Evolutionary conservation across 2,113 vertebrate genomes (phyloP), one percentile per base, ranked within the genome.

Genomic region (Psilopogon haemacephalus): DNA sequence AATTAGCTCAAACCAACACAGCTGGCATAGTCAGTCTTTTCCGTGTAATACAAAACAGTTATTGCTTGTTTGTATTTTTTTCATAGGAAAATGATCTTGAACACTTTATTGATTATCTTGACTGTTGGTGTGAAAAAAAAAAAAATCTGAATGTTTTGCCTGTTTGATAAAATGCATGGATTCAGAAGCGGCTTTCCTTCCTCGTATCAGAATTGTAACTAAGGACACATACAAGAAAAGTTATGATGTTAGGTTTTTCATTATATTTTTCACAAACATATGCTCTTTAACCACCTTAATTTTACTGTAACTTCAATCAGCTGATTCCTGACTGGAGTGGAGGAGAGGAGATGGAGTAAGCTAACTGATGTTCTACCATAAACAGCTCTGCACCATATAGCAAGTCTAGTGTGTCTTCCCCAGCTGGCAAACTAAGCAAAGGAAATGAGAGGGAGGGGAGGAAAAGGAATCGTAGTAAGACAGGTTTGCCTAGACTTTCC

Each of bases 341-440:
- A 18, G 21, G 12, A 12, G 9, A 1, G 2, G 1, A 3, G 8
- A 4, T 44, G 9, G 6, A 1, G 2, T 38, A 32, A 50, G 18
- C 40, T 50, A 24, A 23, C 46, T 30, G 17, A 5, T 30, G 7
- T 18, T 84, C 24, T 58, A 8, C 27, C 15, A 11, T 40, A 23
- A 71, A 54, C 9, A 59, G 8, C 10, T 65, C 37, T 69, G 21
- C 48, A 32, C 23, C 24, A 28, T 38, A 23, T 58, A n/a, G 11
- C 42, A 65, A 23, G 16, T 60, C 26, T 9, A 37, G 19, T 40
- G 26, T 44, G n/a, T 60, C 15, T 46, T 59, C 28, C 35, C 20
- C 11, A 58, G 20, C 48, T 58, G 50, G 8, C 28, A 32, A 30
- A 32, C 14, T 18, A 54, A 65, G 58, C 13, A 42, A 52, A 13